Evolutionary conservation across 2,797 vertebrate species (phyloP), one percentile per base, ranked within the genome.

Genomic region (Rhynchotus rufescens): DNA sequence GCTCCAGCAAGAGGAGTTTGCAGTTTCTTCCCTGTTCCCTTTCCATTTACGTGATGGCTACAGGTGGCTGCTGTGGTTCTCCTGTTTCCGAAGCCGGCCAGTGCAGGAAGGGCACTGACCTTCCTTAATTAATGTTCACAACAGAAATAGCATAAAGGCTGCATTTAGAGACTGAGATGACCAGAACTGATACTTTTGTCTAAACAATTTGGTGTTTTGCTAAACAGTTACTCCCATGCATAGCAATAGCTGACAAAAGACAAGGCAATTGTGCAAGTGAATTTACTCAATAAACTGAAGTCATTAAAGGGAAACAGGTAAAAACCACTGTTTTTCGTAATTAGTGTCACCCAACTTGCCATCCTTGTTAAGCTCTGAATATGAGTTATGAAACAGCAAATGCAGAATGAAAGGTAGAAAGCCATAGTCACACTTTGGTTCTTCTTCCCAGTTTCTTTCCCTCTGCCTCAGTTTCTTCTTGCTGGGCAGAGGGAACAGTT

Each of bases 171-270:
- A 85, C 47, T 0, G 3, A 66, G 86, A 71, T 56, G 10, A 52
- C 87, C 42, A 26, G 73, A 78, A 79, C 40, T 30, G 54, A 3
- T 60, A 19, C 76, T 90, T 51, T 91, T 49, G 47, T 49, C 44
- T 84, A 56, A 49, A 62, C 81, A 85, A 91, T 69, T 9, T 83
- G 90, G 38, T 76, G 38, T 94, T 78, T 80, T 76, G 36, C 84
- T 65, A 47, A 80, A 49, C 45, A 32, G 25, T 80, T 91, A 38
- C 68, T 7, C 9, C 40, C 38, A 49, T 7, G 28, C 57, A 22
- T 12, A 54, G 69, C 81, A 76, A 79, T 86, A 91, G 88, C 84
- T 91, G 86, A 81, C 62, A 40, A 38, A 66, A 90, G 69, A 45
- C 54, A 82, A 28, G 40, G 60, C 62, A 75, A 90, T 77, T 83